Conservation (phyloP, 2,797 vertebrate genomes). For the Microcaecilia unicolor region DNA sequence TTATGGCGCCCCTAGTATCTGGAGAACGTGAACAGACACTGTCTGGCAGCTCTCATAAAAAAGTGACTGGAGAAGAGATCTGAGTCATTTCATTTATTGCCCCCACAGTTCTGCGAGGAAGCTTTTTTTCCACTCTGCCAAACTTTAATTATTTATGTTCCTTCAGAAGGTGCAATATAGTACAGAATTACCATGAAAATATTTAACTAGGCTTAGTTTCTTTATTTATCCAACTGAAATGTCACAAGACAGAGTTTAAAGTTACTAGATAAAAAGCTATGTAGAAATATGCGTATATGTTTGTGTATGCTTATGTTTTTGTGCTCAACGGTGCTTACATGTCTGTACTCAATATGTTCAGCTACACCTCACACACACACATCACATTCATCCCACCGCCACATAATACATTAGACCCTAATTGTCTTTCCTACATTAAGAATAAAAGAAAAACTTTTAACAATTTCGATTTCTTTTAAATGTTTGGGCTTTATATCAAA, state of each 20-base stretch:
- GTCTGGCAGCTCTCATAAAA: constrained; percentile 74
- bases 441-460: no score
- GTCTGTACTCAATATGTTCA: no score
- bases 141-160: constrained; percentile 73
- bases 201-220: no score
- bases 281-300: neutral
- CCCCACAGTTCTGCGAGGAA: constrained; percentile 70
- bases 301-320: neutral
- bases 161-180: constrained; percentile 62
- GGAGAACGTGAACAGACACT: constrained; percentile 67
- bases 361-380: neutral
- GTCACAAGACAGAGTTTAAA: no score
- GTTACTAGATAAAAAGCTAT: no score
- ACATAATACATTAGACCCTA: neutral
- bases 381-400: neutral
- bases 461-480: no score
- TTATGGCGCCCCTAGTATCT: constrained; percentile 79
- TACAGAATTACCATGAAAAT: no score
- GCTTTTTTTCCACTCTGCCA: constrained; percentile 65
- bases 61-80: constrained; percentile 69
- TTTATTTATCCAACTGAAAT: no score
- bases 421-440: no score
- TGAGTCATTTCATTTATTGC: constrained; percentile 75
- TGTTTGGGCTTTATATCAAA: no score
- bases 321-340: neutral